These are phyloP conservation scores for Cyanocitta stelleri DNA, from an alignment of 2,113 vertebrate species.

Conservation along the genomic window DNA sequence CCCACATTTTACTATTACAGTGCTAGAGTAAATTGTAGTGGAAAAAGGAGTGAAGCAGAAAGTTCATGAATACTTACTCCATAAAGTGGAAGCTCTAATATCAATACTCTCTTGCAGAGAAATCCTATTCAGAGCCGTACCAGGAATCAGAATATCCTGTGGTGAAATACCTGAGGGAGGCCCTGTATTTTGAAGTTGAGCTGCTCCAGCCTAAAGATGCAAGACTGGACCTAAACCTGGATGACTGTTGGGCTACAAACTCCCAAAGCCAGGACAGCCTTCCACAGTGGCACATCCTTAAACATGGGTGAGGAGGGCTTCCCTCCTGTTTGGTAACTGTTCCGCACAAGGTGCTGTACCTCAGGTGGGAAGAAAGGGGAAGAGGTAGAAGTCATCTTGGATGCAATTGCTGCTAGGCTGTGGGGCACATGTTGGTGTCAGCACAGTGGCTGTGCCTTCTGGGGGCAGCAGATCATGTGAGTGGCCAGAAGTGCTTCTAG, in stretches of 20 bases:
- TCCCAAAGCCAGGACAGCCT: slow-evolving; percentile 7
- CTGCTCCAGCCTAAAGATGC: slow-evolving; percentile 53
- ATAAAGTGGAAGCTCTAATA: background rate
- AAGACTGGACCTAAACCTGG: slow-evolving; percentile 56
- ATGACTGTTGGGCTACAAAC: slow-evolving; percentile 61
- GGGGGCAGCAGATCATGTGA: background rate
- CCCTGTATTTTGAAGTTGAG: slow-evolving; percentile 67
- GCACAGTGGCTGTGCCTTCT: background rate
- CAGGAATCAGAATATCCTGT: slow-evolving; percentile 57
- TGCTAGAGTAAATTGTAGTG: background rate
- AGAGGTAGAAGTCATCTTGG: background rate
- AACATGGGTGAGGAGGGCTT: slow-evolving; percentile 27
- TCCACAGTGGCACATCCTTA: slow-evolving; percentile 53
- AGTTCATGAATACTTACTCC: background rate
- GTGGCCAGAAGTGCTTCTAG: background rate
- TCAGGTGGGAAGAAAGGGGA: background rate
- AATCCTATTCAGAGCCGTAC: slow-evolving; percentile 42
- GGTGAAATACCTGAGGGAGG: slow-evolving; percentile 56
- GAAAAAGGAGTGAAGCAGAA: background rate
- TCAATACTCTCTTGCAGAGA: background rate
- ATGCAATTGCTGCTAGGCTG: background rate
- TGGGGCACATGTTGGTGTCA: accelerated
- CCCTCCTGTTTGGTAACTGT: background rate
- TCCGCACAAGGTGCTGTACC: background rate
- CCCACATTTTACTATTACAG: background rate